Conservation (phyloP, 2,113 vertebrate genomes). For the Vulpes vulpes region DNA sequence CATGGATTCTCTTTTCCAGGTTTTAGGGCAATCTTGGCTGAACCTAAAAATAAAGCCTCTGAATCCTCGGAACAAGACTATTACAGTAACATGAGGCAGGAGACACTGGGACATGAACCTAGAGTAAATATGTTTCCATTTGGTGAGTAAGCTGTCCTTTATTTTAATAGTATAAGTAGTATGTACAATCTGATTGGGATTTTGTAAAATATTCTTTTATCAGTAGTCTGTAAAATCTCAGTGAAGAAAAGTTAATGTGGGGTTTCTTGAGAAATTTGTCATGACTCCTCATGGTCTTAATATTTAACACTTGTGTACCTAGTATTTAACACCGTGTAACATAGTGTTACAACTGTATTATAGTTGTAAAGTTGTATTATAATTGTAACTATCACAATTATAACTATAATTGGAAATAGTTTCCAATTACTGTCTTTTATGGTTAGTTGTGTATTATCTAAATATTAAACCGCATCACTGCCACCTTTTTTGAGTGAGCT, state of each 20-base stretch:
- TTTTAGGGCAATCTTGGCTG: slow-evolving; percentile 96
- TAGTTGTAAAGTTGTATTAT: too few relatives aligned
- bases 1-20: slow-evolving; percentile 87
- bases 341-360: background rate
- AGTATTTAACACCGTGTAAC: background rate
- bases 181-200: background rate
- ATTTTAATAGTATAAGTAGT: slow-evolving; percentile 8
- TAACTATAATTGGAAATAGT: background rate
- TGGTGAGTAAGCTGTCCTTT: slow-evolving; percentile 84
- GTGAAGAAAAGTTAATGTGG: slow-evolving; percentile 21
- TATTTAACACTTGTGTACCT: background rate
- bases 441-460: background rate
- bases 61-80: slow-evolving; percentile 90
- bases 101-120: slow-evolving; percentile 86
- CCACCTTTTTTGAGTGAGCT: background rate
- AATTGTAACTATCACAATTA: background rate
- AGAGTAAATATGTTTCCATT: slow-evolving; percentile 88
- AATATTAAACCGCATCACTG: background rate
- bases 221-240: background rate
- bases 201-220: background rate
- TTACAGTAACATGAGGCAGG: slow-evolving; percentile 86
- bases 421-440: background rate
- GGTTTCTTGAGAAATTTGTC: background rate
- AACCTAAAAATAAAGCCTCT: slow-evolving; percentile 92
- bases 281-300: background rate